Percentiles rank a stretch among this genome's conserved stretches.
Evolutionary conservation across 2,113 vertebrate species (phyloP).

Genomic region (Mirza zaza): DNA sequence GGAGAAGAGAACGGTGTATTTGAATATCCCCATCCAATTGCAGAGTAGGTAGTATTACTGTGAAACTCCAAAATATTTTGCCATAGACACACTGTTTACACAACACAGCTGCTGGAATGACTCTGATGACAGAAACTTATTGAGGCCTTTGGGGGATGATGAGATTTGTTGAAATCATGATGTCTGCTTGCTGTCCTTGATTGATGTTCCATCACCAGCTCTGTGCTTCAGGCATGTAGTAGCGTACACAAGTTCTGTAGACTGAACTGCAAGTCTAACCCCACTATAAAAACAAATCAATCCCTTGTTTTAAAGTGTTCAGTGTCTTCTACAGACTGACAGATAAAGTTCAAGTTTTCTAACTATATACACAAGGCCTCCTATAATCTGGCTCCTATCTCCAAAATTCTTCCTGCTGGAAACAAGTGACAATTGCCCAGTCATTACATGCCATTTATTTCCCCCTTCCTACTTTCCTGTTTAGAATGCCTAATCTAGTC

Average conservation of each 20-base stretch:
- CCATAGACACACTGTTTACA: constrained; percentile 63
- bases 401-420: background rate
- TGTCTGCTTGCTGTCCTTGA: constrained; percentile 62
- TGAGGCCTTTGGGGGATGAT: constrained; percentile 68
- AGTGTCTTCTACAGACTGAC: background rate
- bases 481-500: background rate
- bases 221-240: constrained; percentile 50
- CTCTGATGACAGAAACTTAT: constrained; percentile 73
- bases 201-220: constrained; percentile 52
- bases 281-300: constrained; percentile 52
- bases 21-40: background rate
- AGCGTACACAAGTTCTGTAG: constrained; percentile 21
- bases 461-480: background rate
- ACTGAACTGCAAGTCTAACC: constrained; percentile 22
- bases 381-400: background rate
- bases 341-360: constrained; percentile 45
- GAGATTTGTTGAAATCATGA: constrained; percentile 67
- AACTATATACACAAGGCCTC: background rate
- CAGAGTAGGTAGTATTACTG: background rate
- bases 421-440: background rate
- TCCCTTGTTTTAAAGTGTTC: constrained; percentile 60
- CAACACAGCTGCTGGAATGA: constrained; percentile 60
- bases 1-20: background rate
- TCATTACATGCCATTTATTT: background rate
- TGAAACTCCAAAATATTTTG: constrained; percentile 59